phyloP scores from a whole-genome alignment of 2,888 invertebrate genomes.

The Anthrax anthrax region DNA sequence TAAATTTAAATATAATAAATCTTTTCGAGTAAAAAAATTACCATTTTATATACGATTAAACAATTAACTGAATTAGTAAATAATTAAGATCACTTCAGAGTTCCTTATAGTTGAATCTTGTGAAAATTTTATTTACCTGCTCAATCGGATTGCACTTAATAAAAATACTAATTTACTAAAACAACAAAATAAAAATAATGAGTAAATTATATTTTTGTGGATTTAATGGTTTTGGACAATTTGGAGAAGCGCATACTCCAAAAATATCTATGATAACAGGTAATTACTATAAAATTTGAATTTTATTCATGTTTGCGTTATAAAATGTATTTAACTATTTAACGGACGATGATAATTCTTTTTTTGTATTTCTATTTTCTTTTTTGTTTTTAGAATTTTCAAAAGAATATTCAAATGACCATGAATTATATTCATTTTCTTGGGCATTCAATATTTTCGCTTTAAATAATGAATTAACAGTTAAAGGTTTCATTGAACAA shows the following conservation, averaged over 20 bases:
- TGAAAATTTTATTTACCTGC: too few relatives aligned
- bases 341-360: background rate
- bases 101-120: too few relatives aligned
- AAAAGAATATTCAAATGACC: background rate
- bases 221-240: conserved; percentile 31
- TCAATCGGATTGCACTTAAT: too few relatives aligned
- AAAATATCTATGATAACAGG: conserved; percentile 10
- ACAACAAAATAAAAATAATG: background rate
- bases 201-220: conserved; percentile 13
- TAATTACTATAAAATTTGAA: too few relatives aligned
- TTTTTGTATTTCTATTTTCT: background rate
- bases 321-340: too few relatives aligned
- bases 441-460: conserved; percentile 27
- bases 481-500: conserved; percentile 20
- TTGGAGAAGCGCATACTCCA: conserved; percentile 16
- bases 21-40: too few relatives aligned
- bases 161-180: too few relatives aligned
- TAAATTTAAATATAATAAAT: too few relatives aligned
- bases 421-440: conserved; percentile 12
- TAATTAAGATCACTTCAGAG: too few relatives aligned
- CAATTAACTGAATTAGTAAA: too few relatives aligned
- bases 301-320: background rate
- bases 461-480: conserved; percentile 11
- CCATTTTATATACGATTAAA: too few relatives aligned
- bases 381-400: conserved; percentile 7